phyloP scores from a whole-genome alignment of 2,797 vertebrate species.

The Sebastes matsubarae region DNA sequence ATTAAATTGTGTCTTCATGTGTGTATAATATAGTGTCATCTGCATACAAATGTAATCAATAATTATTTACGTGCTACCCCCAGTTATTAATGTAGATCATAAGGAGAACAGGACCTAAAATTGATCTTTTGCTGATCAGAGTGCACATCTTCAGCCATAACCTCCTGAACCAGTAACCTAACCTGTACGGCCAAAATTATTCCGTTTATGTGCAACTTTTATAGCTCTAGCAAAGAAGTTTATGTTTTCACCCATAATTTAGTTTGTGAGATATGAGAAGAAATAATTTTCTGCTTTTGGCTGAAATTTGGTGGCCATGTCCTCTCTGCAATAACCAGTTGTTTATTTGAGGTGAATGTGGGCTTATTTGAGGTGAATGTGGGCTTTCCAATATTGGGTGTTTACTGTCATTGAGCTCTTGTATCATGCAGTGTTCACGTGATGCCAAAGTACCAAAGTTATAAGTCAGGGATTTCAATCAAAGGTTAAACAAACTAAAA shows the following conservation, averaged over 20 bases:
- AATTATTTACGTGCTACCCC: neutral
- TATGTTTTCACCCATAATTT: neutral
- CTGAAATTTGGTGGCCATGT: too few relatives aligned
- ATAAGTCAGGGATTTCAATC: neutral
- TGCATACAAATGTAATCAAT: neutral
- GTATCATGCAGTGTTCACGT: slow-evolving; percentile 4
- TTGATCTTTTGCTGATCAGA: too few relatives aligned
- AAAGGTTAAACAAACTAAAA: neutral
- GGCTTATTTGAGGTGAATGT: neutral
- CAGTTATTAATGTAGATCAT: too few relatives aligned
- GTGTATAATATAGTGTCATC: neutral
- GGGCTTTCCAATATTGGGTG: neutral
- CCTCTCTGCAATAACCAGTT: neutral
- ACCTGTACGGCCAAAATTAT: too few relatives aligned
- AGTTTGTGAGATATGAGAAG: neutral
- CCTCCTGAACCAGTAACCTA: too few relatives aligned
- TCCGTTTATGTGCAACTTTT: neutral
- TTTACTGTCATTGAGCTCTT: neutral
- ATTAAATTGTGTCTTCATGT: neutral
- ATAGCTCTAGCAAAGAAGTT: neutral
- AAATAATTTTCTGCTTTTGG: neutral
- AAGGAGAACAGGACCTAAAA: too few relatives aligned
- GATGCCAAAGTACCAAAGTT: neutral
- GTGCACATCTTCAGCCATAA: neutral
- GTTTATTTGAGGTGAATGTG: neutral